phyloP scores from a whole-genome alignment of 23 tunicate genomes.

The Ciona savignyi region DNA sequence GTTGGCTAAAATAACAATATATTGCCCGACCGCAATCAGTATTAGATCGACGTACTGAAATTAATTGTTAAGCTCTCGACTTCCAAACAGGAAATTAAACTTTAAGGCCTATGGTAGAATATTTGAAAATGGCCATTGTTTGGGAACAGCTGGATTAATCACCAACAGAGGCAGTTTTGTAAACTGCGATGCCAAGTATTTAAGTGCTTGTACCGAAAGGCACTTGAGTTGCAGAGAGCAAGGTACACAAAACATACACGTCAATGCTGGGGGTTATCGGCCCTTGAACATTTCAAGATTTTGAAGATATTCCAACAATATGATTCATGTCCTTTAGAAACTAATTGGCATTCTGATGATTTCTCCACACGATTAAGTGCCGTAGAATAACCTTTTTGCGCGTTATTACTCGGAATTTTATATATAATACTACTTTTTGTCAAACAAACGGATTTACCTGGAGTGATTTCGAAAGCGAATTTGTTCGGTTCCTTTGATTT shows the following conservation, averaged over 20 bases:
- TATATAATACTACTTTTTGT: too few species aligned
- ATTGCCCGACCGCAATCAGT: too few species aligned
- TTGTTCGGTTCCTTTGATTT: slow-evolving; percentile 34
- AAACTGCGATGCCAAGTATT: background rate
- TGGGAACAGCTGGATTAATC: too few species aligned
- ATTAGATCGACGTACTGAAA: too few species aligned
- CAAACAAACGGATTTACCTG: too few species aligned
- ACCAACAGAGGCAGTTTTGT: too few species aligned
- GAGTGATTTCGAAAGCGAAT: slow-evolving; percentile 40
- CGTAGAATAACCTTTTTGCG: too few species aligned
- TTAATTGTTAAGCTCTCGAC: too few species aligned
- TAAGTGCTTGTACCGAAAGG: background rate
- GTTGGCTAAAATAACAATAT: background rate
- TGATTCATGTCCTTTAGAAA: background rate
- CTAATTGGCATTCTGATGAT: background rate
- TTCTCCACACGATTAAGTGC: background rate
- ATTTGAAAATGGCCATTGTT: too few species aligned
- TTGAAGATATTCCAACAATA: background rate
- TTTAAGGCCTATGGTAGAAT: too few species aligned
- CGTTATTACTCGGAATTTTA: too few species aligned
- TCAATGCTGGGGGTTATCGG: background rate
- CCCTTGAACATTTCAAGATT: background rate
- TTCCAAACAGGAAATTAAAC: too few species aligned
- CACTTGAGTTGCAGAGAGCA: background rate
- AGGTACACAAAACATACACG: background rate